Percentiles rank a stretch among this genome's conserved stretches.
Evolutionary conservation across 2,113 vertebrate genomes (phyloP).

Genomic region (Holacanthus passer): DNA sequence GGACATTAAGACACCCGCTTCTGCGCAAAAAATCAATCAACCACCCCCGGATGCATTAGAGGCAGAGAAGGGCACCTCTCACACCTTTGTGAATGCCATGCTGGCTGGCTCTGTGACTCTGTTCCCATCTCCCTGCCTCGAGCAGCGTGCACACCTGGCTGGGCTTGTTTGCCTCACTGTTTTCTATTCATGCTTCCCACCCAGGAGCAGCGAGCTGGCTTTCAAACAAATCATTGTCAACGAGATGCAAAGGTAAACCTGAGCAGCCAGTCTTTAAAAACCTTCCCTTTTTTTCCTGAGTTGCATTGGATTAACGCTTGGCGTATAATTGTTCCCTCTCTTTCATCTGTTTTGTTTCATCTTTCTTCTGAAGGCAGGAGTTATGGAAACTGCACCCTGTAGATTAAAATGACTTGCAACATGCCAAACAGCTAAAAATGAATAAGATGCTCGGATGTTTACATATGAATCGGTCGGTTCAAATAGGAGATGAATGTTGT

Average conservation of each 20-base stretch:
- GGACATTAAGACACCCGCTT: constrained; percentile 84
- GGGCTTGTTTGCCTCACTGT: constrained; percentile 56
- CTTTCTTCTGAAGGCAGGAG: background rate
- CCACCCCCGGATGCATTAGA: constrained; percentile 75
- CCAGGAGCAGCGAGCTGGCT: constrained; percentile 48
- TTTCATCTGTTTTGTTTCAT: constrained; percentile 42
- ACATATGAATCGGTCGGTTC: background rate
- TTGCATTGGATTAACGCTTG: constrained; percentile 44
- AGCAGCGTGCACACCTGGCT: constrained; percentile 63
- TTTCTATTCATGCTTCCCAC: constrained; percentile 51
- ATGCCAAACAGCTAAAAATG: background rate
- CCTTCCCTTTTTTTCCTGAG: background rate
- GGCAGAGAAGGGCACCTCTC: constrained; percentile 78
- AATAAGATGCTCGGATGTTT: background rate
- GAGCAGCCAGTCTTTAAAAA: constrained; percentile 18
- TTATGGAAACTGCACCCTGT: background rate
- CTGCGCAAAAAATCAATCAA: constrained; percentile 82
- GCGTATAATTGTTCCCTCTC: constrained; percentile 5
- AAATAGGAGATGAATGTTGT: background rate
- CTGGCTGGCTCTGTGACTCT: constrained; percentile 37
- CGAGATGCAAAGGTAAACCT: constrained; percentile 10
- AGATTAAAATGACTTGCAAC: constrained; percentile 1
- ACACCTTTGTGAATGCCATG: constrained; percentile 58
- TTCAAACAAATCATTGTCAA: constrained; percentile 57
- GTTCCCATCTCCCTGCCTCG: constrained; percentile 23